Evolutionary conservation across 2,888 invertebrate genomes (phyloP).

Genomic region (Sicus ferrugineus): DNA sequence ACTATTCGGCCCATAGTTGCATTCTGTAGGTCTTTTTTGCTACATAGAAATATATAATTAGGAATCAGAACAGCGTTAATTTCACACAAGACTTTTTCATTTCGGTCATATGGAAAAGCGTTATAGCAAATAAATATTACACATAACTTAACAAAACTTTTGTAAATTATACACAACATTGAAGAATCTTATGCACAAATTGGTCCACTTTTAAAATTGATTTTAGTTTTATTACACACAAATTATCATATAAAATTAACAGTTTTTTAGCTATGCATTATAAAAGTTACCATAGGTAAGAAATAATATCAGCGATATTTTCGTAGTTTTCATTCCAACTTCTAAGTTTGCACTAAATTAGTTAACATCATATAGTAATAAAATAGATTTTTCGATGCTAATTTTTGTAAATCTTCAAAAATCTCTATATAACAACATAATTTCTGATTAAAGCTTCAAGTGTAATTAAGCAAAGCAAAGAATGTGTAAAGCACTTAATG

Average conservation of each 20-base stretch:
- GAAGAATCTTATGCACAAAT: conserved; percentile 61
- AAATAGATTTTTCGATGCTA: conserved; percentile 17
- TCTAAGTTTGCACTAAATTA: conserved; percentile 11
- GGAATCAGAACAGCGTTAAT: too few species aligned
- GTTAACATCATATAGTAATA: conserved; percentile 8
- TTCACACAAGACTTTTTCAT: too few species aligned
- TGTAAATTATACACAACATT: conserved; percentile 13
- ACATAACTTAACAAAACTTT: background rate
- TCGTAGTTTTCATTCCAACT: background rate
- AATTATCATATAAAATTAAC: background rate
- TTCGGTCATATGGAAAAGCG: background rate
- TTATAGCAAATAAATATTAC: background rate
- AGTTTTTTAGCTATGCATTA: background rate
- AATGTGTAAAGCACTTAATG: conserved; percentile 5
- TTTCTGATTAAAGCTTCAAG: conserved; percentile 22
- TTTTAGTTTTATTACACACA: conserved; percentile 35
- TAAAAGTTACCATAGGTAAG: background rate
- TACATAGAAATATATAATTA: too few species aligned
- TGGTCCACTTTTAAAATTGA: conserved; percentile 63
- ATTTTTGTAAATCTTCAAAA: conserved; percentile 4
- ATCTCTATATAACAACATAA: background rate
- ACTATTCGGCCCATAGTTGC: too few species aligned
- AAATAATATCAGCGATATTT: conserved; percentile 25
- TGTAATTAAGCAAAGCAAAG: conserved; percentile 23
- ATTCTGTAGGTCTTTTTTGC: too few species aligned